Conservation (phyloP, 53 echinoderm and acorn worm species). For the Antedon mediterranea region DNA sequence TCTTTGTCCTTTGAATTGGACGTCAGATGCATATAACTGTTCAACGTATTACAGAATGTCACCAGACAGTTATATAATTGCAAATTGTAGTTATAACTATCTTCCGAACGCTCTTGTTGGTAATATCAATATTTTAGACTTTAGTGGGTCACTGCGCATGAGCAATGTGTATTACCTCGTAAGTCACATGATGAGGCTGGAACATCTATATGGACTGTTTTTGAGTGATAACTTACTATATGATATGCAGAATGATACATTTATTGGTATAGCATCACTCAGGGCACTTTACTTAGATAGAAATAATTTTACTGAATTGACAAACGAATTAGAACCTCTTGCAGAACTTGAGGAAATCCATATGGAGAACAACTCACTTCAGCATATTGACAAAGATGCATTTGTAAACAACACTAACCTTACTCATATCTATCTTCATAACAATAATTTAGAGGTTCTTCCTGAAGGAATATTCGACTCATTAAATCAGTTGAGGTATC, state of each 20-base stretch:
- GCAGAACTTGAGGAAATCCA: slow-evolving; percentile 5
- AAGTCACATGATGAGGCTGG: not conserved
- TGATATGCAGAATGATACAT: slow-evolving; percentile 14
- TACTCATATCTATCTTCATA: slow-evolving; percentile 15
- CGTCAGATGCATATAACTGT: not conserved
- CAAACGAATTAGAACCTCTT: slow-evolving; percentile 3
- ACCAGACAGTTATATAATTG: not conserved
- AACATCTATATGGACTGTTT: slow-evolving; percentile 12
- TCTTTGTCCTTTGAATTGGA: slow-evolving; percentile 27
- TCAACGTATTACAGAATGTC: not conserved
- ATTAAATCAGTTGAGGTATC: not conserved
- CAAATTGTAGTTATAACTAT: not conserved
- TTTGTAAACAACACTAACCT: slow-evolving; percentile 19
- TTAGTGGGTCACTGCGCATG: not conserved
- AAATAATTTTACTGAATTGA: slow-evolving; percentile 14
- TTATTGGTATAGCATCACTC: slow-evolving; percentile 17
- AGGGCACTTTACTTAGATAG: slow-evolving; percentile 12
- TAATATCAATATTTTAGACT: not conserved
- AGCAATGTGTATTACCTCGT: not conserved
- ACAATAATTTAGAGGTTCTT: slow-evolving; percentile 18
- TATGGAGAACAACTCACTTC: slow-evolving; percentile 22
- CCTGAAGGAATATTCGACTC: slow-evolving; percentile 32
- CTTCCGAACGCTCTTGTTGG: not conserved
- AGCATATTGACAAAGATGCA: not conserved
- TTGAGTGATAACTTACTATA: slow-evolving; percentile 18